Percentiles rank a stretch among this genome's conserved stretches.
These are phyloP conservation scores for Spicauda simplicius DNA, from an alignment of 2,888 invertebrate genomes.

Conservation along the genomic window DNA sequence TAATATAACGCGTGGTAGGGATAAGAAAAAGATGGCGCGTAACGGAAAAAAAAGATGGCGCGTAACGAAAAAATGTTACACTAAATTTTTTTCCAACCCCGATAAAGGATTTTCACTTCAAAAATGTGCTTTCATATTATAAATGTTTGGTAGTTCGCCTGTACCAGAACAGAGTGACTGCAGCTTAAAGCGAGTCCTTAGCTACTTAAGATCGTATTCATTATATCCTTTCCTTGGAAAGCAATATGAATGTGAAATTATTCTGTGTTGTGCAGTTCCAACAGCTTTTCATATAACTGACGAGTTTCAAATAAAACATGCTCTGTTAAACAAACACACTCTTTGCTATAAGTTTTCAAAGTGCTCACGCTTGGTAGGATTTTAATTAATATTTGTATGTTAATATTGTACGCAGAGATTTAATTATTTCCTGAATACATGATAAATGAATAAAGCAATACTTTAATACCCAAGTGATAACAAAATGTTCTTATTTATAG, in stretches of 20 bases:
- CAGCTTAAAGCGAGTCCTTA: no score
- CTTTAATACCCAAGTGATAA: background rate
- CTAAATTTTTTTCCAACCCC: no score
- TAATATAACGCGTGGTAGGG: no score
- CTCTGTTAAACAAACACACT: background rate
- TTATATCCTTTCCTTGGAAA: background rate
- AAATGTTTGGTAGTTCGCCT: no score
- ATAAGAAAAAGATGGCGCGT: no score
- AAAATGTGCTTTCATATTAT: no score
- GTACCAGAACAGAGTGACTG: no score
- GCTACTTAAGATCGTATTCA: no score
- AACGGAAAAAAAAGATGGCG: no score
- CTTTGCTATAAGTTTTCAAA: background rate
- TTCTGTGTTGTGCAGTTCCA: constrained; percentile 16
- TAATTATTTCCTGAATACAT: background rate
- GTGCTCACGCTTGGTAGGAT: background rate
- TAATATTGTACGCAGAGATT: background rate
- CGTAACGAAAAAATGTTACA: no score
- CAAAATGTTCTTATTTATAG: no score
- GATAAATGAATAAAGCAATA: background rate
- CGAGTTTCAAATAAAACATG: constrained; percentile 20
- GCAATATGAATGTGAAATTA: constrained; percentile 14
- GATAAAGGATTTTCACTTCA: no score
- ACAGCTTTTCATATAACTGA: constrained; percentile 19
- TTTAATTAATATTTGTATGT: background rate